Percentiles rank a stretch among this genome's conserved stretches.
Conservation (phyloP, 23 tunicate genomes). For the Clavelina lepadiformis region DNA sequence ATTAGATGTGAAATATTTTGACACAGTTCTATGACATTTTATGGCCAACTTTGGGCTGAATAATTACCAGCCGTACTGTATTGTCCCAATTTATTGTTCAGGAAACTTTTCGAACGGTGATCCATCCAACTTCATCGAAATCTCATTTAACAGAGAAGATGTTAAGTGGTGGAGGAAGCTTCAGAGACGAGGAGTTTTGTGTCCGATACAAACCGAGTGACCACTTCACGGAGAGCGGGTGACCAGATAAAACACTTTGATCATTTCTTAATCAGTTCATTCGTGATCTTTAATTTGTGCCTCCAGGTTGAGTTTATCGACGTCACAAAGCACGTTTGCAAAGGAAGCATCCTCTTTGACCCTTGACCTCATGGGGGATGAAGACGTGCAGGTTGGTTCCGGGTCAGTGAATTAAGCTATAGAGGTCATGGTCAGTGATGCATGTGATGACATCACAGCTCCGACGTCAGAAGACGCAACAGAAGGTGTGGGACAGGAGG, state of each 20-base stretch:
- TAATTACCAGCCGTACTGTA: not conserved
- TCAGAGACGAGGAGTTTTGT: slow-evolving; percentile 60
- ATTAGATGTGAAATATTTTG: no score
- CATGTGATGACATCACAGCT: slow-evolving; percentile 13
- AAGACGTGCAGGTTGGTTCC: slow-evolving; percentile 61
- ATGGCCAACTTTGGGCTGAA: not conserved
- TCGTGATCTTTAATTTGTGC: not conserved
- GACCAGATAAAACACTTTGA: not conserved
- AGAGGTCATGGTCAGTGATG: no score
- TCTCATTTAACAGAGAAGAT: slow-evolving; percentile 10
- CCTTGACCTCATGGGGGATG: slow-evolving; percentile 85
- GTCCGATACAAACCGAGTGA: slow-evolving; percentile 75
- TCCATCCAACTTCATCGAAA: slow-evolving; percentile 6
- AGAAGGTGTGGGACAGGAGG: slow-evolving; percentile 95
- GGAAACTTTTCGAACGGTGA: slow-evolving; percentile 24
- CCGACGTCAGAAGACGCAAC: slow-evolving; percentile 50
- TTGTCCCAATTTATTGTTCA: slow-evolving; percentile 6
- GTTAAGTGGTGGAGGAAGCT: slow-evolving; percentile 4
- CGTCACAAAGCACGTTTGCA: slow-evolving; percentile 40
- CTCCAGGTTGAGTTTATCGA: slow-evolving; percentile 40
- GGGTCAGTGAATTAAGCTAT: not conserved
- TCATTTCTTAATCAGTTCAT: not conserved
- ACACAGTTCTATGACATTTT: no score
- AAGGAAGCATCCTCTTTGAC: slow-evolving; percentile 61
- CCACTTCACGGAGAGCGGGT: slow-evolving; percentile 80